These are phyloP conservation scores for Dendrolimus punctatus DNA, from an alignment of 1,140 invertebrate species.

Conservation along the genomic window DNA sequence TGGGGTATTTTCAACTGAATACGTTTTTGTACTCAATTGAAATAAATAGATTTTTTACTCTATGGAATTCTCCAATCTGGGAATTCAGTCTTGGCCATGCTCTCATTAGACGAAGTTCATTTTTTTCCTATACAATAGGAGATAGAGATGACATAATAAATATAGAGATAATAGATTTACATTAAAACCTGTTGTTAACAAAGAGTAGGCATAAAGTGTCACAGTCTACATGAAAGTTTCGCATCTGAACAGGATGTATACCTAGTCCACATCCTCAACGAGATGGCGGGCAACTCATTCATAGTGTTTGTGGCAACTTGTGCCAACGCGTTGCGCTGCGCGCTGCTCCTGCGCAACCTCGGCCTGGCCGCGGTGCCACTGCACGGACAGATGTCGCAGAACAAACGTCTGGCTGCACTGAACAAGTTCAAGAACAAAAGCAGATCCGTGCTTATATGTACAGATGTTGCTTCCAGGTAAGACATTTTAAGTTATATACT, in stretches of 20 bases:
- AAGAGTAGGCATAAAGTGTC: too few relatives aligned
- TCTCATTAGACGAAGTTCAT: too few relatives aligned
- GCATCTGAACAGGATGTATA: constrained; percentile 85
- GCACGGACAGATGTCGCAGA: constrained; percentile 98
- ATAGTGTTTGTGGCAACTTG: constrained; percentile 98
- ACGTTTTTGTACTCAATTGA: too few relatives aligned
- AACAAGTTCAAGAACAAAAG: constrained; percentile 95
- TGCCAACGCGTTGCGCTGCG: constrained; percentile 90
- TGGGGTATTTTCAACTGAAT: too few relatives aligned
- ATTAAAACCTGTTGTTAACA: too few relatives aligned
- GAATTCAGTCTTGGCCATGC: too few relatives aligned
- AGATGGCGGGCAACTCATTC: constrained; percentile 95
- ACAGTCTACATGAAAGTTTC: too few relatives aligned
- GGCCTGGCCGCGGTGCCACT: constrained; percentile 94
- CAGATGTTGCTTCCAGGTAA: constrained; percentile 97
- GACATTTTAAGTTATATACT: constrained; percentile 5
- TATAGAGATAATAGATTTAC: too few relatives aligned
- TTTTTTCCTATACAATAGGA: too few relatives aligned
- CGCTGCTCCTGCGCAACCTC: constrained; percentile 90
- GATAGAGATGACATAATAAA: too few relatives aligned
- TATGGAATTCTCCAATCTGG: too few relatives aligned
- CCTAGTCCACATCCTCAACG: constrained; percentile 96
- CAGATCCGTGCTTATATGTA: constrained; percentile 92
- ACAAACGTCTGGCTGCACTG: constrained; percentile 91
- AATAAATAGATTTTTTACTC: too few relatives aligned